phyloP scores from a whole-genome alignment of 2,113 vertebrate species.

The Scomber japonicus region DNA sequence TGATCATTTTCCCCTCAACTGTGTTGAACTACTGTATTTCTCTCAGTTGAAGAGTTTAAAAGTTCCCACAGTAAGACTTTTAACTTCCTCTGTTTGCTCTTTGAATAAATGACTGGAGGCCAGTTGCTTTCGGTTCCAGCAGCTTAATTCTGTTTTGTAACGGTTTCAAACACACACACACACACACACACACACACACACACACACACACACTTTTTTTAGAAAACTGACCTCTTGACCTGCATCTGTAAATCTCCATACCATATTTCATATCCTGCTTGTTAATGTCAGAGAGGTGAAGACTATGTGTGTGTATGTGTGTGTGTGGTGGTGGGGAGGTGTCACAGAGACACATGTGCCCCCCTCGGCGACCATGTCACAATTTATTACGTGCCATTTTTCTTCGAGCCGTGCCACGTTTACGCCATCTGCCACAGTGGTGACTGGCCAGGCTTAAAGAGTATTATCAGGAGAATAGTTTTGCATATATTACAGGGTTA shows the following conservation, averaged over 20 bases:
- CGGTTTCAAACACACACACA: not conserved
- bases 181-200: not conserved
- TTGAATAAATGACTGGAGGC: not conserved
- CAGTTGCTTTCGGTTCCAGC: not conserved
- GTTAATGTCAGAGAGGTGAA: conserved; percentile 26
- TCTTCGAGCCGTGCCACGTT: conserved; percentile 67
- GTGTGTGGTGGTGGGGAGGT: not conserved
- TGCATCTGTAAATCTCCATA: conserved; percentile 55
- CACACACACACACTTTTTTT: not conserved
- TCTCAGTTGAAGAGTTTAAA: too few species aligned
- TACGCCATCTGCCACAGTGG: conserved; percentile 82
- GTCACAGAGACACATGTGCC: conserved; percentile 39
- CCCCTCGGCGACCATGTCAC: conserved; percentile 70
- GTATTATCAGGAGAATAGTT: conserved; percentile 85
- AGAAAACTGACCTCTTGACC: conserved; percentile 67
- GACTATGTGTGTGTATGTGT: not conserved
- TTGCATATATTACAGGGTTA: conserved; percentile 89
- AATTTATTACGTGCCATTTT: conserved; percentile 82
- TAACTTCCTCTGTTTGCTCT: not conserved
- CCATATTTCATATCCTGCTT: conserved; percentile 74
- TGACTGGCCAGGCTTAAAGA: conserved; percentile 78
- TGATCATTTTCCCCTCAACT: too few species aligned
- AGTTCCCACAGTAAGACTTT: not conserved
- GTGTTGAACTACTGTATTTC: too few species aligned
- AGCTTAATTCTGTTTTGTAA: too few species aligned